phyloP scores from a whole-genome alignment of 2,888 invertebrate genomes.

The Andrena haemorrhoa region DNA sequence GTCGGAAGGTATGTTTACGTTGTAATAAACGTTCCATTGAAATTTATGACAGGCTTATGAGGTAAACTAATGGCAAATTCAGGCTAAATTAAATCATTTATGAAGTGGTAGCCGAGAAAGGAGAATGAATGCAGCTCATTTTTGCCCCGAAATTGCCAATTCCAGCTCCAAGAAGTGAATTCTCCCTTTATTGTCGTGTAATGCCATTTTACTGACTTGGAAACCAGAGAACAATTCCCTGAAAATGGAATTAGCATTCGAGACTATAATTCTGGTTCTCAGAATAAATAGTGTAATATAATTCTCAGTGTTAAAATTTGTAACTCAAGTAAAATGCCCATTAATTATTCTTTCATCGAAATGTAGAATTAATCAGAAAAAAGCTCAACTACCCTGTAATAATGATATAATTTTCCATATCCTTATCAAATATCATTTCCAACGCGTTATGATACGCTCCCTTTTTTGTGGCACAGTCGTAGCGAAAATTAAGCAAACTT shows the following conservation, averaged over 20 bases:
- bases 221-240: not conserved
- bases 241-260: not conserved
- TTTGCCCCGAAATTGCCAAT: not conserved
- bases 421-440: not conserved
- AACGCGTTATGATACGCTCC: not conserved
- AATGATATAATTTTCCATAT: not conserved
- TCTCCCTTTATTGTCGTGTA: not conserved
- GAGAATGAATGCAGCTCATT: conserved; percentile 11
- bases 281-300: not conserved
- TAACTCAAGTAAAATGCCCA: too few species aligned
- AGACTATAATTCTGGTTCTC: not conserved
- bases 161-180: not conserved
- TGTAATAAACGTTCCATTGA: conserved; percentile 7
- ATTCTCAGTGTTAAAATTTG: too few species aligned
- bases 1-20: not conserved
- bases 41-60: conserved; percentile 13
- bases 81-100: conserved; percentile 10
- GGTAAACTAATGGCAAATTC: not conserved
- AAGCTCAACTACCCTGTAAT: not conserved
- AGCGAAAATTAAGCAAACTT: conserved; percentile 31
- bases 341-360: too few species aligned
- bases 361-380: not conserved
- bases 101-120: conserved; percentile 7
- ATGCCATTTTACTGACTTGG: not conserved
- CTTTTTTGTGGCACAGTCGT: not conserved